phyloP scores from a whole-genome alignment of 92 coral and sea anemone species.

The Muricea muricata region DNA sequence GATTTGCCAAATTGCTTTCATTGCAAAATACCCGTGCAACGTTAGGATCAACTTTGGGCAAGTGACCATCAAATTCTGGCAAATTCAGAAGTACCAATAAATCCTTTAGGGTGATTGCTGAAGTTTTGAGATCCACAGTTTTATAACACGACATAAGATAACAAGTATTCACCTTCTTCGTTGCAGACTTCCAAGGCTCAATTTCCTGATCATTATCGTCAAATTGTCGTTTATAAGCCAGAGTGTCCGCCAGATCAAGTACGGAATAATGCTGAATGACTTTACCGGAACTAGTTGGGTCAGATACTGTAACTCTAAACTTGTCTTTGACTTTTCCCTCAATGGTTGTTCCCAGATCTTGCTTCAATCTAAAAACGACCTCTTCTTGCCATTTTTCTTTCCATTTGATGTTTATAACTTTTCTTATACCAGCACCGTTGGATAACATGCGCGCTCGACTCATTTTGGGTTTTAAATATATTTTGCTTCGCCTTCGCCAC shows the following conservation, averaged over 20 bases:
- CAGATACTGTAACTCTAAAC: background rate
- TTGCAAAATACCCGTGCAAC: conserved; percentile 79
- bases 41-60: conserved; percentile 45
- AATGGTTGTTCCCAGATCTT: background rate
- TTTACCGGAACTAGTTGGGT: background rate
- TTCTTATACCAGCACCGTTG: background rate
- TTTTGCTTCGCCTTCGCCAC: too few species aligned
- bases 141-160: conserved; percentile 89
- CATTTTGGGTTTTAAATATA: conserved; percentile 2
- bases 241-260: conserved; percentile 73
- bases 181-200: conserved; percentile 86
- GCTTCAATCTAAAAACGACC: background rate
- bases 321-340: conserved; percentile 24
- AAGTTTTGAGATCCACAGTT: conserved; percentile 72
- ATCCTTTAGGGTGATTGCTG: conserved; percentile 56
- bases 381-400: conserved; percentile 14
- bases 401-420: conserved; percentile 34
- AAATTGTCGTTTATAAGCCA: conserved; percentile 77
- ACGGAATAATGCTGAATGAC: conserved; percentile 72
- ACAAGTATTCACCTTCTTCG: conserved; percentile 94
- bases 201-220: conserved; percentile 82
- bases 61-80: conserved; percentile 63
- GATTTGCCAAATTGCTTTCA: conserved; percentile 69
- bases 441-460: conserved; percentile 4
- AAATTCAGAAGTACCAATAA: conserved; percentile 61